Percentiles rank a stretch among this genome's conserved stretches.
Conservation (phyloP, 37 sponge, comb jelly and placozoan species). For the Cladorhizidae sp. region DNA sequence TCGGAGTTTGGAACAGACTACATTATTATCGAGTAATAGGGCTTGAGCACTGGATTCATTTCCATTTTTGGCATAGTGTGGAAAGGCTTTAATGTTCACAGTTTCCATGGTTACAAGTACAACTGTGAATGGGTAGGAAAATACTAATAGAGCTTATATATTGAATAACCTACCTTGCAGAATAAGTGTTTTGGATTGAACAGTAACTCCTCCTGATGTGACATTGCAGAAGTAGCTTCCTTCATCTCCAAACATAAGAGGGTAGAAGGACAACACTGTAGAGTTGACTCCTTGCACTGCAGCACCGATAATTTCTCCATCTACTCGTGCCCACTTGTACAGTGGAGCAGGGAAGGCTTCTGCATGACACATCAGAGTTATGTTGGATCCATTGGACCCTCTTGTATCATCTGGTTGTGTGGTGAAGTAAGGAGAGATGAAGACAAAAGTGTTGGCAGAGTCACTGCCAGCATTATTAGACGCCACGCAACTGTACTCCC, state of each 20-base stretch:
- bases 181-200: neutral
- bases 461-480: conserved; percentile 2
- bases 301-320: neutral
- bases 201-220: neutral
- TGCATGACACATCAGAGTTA: neutral
- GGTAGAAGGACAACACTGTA: neutral
- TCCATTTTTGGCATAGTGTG: too few species aligned
- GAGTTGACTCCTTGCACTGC: neutral
- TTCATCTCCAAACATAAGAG: conserved; percentile 14
- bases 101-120: too few species aligned
- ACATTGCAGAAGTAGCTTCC: neutral
- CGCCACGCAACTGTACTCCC: conserved; percentile 7
- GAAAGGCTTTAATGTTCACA: too few species aligned
- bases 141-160: too few species aligned
- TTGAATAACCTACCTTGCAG: neutral
- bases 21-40: too few species aligned
- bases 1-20: too few species aligned
- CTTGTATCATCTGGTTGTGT: neutral
- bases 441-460: neutral
- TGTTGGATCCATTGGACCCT: neutral
- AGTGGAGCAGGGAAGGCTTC: conserved; percentile 5
- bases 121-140: too few species aligned
- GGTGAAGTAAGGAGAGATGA: neutral
- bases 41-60: too few species aligned
- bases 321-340: neutral